A percentile compares a stretch with the other conserved stretches of the same genome.
Conservation (phyloP, 2,113 vertebrate genomes). For the Carlito syrichta region DNA sequence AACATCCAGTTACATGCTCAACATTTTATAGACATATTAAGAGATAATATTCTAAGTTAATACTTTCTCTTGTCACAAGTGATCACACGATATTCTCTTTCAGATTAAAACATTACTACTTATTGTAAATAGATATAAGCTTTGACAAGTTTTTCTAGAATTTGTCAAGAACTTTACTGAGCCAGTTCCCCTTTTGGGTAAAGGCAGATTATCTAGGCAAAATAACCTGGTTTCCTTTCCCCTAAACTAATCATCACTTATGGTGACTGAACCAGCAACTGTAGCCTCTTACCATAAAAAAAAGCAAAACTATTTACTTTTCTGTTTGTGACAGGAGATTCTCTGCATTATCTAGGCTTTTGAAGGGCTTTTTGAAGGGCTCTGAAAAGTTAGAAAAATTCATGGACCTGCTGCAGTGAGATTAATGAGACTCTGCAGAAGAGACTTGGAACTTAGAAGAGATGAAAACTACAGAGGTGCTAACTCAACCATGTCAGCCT, state of each 20-base stretch:
- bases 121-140: background rate
- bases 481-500: no score
- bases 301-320: background rate
- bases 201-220: background rate
- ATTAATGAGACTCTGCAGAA: background rate
- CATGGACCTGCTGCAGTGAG: background rate
- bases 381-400: background rate
- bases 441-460: background rate
- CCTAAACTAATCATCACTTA: background rate
- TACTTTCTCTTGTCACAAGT: background rate
- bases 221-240: background rate
- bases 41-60: background rate
- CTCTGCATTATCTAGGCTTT: background rate
- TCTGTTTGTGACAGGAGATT: background rate
- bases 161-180: background rate
- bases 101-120: background rate
- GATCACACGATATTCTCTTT: background rate
- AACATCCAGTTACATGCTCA: background rate
- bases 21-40: background rate
- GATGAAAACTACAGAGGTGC: accelerated
- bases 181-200: background rate
- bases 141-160: background rate
- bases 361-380: background rate
- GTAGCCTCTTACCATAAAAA: background rate
- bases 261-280: background rate